phyloP scores from a whole-genome alignment of 2,888 invertebrate species.

The Anagyrus pseudococci region DNA sequence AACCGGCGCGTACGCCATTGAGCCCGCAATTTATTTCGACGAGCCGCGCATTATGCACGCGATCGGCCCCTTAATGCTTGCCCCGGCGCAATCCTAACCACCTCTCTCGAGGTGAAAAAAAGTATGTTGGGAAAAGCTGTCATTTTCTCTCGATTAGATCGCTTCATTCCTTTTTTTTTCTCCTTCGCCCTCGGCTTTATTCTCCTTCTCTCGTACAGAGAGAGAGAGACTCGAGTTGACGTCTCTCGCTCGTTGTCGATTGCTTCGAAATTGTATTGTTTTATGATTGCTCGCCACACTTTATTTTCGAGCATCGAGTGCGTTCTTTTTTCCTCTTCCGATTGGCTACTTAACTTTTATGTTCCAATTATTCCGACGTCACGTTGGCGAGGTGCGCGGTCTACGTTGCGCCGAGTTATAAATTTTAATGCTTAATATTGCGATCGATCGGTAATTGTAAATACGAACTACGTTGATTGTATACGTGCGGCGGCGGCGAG shows the following conservation, averaged over 20 bases:
- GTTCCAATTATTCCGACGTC: background rate
- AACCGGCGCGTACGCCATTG: background rate
- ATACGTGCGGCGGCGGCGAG: too few species aligned
- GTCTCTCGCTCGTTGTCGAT: too few species aligned
- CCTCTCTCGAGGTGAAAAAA: constrained; percentile 17
- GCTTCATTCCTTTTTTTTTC: background rate
- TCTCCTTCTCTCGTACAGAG: background rate
- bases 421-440: constrained; percentile 1
- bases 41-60: constrained; percentile 1
- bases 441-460: constrained; percentile 9
- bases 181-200: background rate
- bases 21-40: too few species aligned
- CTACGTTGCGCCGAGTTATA: background rate
- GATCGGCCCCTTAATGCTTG: constrained; percentile 7
- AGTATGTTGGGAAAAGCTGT: constrained; percentile 5
- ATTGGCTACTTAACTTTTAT: background rate
- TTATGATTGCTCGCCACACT: too few species aligned
- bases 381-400: constrained; percentile 2
- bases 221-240: too few species aligned
- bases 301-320: too few species aligned
- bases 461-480: constrained; percentile 2
- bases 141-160: constrained; percentile 12
- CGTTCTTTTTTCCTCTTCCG: too few species aligned
- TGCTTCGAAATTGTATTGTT: too few species aligned
- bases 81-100: background rate